Conservation (phyloP, 2,888 invertebrate species). For the Fissipunctia ypsillon region DNA sequence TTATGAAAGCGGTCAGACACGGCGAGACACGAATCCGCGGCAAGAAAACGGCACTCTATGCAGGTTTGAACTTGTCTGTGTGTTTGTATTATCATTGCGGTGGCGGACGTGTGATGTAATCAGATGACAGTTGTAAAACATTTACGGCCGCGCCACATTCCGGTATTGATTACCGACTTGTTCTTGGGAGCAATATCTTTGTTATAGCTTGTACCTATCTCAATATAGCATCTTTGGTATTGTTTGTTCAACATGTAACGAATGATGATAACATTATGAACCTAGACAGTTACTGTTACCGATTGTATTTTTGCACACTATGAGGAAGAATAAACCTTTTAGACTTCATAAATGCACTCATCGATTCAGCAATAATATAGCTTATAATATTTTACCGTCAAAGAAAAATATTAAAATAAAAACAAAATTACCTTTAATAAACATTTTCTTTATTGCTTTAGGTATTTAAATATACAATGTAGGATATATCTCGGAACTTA, state of each 20-base stretch:
- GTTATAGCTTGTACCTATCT: background rate
- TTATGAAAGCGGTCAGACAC: constrained; percentile 31
- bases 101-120: constrained; percentile 59
- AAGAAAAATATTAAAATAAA: background rate
- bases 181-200: constrained; percentile 39
- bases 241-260: constrained; percentile 33
- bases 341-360: background rate
- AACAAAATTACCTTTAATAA: constrained; percentile 20
- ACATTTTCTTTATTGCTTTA: constrained; percentile 57
- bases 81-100: constrained; percentile 53
- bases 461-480: constrained; percentile 38
- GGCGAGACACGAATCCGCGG: constrained; percentile 26
- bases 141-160: constrained; percentile 34
- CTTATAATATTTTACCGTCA: background rate
- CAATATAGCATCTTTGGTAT: constrained; percentile 21
- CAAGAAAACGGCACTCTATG: constrained; percentile 60
- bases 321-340: background rate
- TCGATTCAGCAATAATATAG: background rate
- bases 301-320: constrained; percentile 13
- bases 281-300: constrained; percentile 7
- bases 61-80: constrained; percentile 71
- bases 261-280: constrained; percentile 52
- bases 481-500: constrained; percentile 35
- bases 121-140: constrained; percentile 36
- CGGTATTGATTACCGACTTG: constrained; percentile 24